Percentiles rank a stretch among this genome's conserved stretches.
phyloP scores from a whole-genome alignment of 2,113 vertebrate genomes.

The Aldabrachelys gigantea region DNA sequence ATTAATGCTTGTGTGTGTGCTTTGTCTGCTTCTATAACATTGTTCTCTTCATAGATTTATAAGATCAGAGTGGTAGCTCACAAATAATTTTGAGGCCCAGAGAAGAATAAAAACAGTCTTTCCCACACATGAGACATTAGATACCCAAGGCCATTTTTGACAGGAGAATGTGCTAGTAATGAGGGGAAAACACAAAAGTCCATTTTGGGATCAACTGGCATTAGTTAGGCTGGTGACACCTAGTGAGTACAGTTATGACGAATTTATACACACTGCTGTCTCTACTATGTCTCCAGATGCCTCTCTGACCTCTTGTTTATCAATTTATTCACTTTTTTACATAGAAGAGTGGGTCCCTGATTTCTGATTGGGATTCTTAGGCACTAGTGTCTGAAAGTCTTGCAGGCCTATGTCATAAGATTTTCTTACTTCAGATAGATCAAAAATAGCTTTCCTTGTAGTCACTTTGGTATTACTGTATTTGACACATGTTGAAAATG shows the following conservation, averaged over 20 bases:
- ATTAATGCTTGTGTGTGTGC: not conserved
- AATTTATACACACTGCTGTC: not conserved
- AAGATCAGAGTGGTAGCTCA: not conserved
- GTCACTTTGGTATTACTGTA: not conserved
- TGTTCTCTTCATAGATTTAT: not conserved
- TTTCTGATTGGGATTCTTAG: not conserved
- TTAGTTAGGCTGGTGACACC: not conserved
- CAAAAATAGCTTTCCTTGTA: not conserved
- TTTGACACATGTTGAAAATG: not conserved
- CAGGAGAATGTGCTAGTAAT: not conserved
- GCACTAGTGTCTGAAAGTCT: not conserved
- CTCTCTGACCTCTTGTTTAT: not conserved
- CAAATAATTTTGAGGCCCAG: not conserved
- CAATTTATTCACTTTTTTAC: not conserved
- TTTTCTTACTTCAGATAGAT: not conserved
- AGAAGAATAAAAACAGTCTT: not conserved
- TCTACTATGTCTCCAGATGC: not conserved
- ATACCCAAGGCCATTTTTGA: not conserved
- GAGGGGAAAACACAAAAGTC: not conserved
- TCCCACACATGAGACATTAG: not conserved
- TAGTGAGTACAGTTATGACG: no score
- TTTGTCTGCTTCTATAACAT: not conserved
- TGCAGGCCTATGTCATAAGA: not conserved
- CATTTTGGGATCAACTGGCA: not conserved
- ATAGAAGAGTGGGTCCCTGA: not conserved